A percentile compares a stretch with the other conserved stretches of the same genome.
Evolutionary conservation across 2,113 vertebrate genomes (phyloP).

Genomic region (Melanostigma gelatinosum): DNA sequence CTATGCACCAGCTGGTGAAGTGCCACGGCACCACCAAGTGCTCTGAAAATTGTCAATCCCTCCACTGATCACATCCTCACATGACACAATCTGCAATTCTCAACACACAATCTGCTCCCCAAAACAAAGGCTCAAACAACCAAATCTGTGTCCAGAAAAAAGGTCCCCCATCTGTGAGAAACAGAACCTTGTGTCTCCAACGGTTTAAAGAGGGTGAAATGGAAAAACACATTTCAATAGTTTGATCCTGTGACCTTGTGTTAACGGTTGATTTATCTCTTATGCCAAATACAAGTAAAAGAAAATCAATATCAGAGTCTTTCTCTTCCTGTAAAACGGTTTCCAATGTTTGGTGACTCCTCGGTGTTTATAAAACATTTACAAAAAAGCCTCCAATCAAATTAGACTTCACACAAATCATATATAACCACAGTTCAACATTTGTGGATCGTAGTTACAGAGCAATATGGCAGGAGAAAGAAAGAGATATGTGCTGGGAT

Average conservation of each 20-base stretch:
- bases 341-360: not conserved
- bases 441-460: too few species aligned
- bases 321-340: not conserved
- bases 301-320: too few species aligned
- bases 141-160: not conserved
- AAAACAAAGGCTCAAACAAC: constrained; percentile 19
- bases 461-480: too few species aligned
- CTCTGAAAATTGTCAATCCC: constrained; percentile 40
- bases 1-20: constrained; percentile 34
- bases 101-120: constrained; percentile 25
- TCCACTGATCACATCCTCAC: constrained; percentile 37
- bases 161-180: not conserved
- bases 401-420: not conserved
- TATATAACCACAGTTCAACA: too few species aligned
- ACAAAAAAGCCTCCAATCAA: not conserved
- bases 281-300: not conserved
- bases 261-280: not conserved
- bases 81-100: constrained; percentile 34
- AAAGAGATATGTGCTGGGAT: too few species aligned
- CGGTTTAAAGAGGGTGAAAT: not conserved
- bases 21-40: constrained; percentile 18
- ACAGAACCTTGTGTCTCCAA: not conserved
- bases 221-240: not conserved
- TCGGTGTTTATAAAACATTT: too few species aligned
- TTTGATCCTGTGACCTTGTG: not conserved